Evolutionary conservation across 2,797 vertebrate genomes (phyloP).

Genomic region (Peromyscus attwateri): DNA sequence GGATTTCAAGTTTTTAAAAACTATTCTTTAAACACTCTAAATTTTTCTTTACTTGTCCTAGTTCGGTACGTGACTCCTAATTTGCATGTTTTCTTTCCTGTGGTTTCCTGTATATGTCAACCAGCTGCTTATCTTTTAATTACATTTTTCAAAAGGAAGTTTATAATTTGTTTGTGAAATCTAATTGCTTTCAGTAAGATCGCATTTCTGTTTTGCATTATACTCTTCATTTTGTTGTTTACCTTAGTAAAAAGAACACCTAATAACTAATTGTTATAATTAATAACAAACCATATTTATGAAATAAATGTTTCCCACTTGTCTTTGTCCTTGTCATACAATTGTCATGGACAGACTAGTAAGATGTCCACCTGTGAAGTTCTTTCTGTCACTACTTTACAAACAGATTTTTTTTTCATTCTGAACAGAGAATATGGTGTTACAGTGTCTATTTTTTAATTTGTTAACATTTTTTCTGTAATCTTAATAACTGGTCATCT

Average conservation of each 20-base stretch:
- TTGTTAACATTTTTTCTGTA: background rate
- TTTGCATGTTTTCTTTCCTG: background rate
- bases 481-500: background rate
- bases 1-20: slow-evolving; percentile 43
- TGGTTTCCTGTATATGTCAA: background rate
- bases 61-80: background rate
- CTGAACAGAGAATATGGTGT: background rate
- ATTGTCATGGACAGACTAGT: background rate
- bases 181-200: slow-evolving; percentile 1
- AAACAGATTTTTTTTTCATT: background rate
- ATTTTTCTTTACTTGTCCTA: background rate
- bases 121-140: background rate
- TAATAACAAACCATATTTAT: background rate
- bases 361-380: background rate
- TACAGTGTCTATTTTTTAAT: background rate
- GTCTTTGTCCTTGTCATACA: background rate
- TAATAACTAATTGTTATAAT: too few relatives aligned
- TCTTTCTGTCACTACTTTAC: background rate
- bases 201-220: background rate
- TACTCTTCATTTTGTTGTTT: background rate
- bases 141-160: slow-evolving; percentile 34
- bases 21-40: background rate
- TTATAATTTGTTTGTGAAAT: slow-evolving; percentile 13
- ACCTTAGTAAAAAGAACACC: background rate
- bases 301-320: background rate